Conservation (phyloP, 2,113 vertebrate genomes). For the Amphilophus citrinellus region DNA sequence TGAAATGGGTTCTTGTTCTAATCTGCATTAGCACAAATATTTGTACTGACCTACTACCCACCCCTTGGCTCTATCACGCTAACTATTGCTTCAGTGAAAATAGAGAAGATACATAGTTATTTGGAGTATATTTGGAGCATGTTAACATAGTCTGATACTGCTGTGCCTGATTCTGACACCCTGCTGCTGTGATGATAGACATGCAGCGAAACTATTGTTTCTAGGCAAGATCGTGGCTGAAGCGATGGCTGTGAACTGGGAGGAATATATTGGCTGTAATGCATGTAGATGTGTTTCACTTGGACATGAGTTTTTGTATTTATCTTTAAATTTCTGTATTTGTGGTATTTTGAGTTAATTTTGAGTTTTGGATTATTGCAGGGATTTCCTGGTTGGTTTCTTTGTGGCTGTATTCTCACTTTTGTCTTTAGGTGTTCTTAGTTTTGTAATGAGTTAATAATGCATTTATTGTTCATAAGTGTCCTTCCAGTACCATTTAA, state of each 20-base stretch:
- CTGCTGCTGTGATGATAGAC: too few relatives aligned
- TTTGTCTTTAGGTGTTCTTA: too few relatives aligned
- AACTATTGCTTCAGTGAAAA: neutral
- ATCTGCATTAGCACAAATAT: neutral
- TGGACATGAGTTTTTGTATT: too few relatives aligned
- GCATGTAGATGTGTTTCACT: neutral
- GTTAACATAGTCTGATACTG: neutral
- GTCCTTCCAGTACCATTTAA: neutral
- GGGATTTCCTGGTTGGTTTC: too few relatives aligned
- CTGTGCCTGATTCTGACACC: too few relatives aligned
- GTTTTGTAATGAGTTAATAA: too few relatives aligned
- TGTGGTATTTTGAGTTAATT: too few relatives aligned
- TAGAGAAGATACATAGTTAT: neutral
- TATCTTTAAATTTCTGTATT: too few relatives aligned
- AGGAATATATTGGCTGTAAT: neutral
- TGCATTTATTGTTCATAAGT: too few relatives aligned
- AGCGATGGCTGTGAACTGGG: neutral
- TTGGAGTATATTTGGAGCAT: neutral
- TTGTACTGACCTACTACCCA: neutral
- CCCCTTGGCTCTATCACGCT: fast-evolving
- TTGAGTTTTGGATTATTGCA: too few relatives aligned
- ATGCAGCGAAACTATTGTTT: neutral
- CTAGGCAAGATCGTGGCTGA: neutral
- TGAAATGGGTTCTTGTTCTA: neutral
- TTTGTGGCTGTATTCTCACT: too few relatives aligned